phyloP scores from a whole-genome alignment of 1,140 invertebrate species.

The Trichonephila inaurata region DNA sequence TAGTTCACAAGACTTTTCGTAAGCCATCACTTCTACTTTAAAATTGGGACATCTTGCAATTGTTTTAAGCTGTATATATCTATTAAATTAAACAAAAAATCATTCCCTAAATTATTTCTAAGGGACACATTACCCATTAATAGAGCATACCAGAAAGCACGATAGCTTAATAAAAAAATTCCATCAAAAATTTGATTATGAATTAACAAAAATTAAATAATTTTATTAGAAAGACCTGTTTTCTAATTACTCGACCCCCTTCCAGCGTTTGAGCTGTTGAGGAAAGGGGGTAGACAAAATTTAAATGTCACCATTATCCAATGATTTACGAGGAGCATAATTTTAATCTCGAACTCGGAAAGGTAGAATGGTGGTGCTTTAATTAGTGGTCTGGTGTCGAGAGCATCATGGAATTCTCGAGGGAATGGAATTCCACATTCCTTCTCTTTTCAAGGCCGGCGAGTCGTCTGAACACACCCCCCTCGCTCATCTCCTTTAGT shows the following conservation, averaged over 20 bases:
- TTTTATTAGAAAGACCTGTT: neutral
- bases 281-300: neutral
- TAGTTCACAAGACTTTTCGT: no score
- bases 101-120: no score
- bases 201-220: no score
- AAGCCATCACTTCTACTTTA: no score
- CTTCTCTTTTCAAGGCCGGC: constrained; percentile 52
- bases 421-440: constrained; percentile 62
- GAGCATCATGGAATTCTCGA: constrained; percentile 15
- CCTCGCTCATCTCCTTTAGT: neutral
- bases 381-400: constrained; percentile 69
- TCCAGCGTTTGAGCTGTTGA: neutral
- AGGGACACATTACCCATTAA: no score
- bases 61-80: no score
- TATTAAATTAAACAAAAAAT: no score
- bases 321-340: constrained; percentile 61
- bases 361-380: constrained; percentile 61
- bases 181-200: no score
- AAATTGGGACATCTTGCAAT: no score
- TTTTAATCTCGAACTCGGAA: constrained; percentile 63
- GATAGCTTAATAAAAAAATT: no score
- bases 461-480: constrained; percentile 15
- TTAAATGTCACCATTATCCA: constrained; percentile 70
- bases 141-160: no score
- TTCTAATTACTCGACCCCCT: neutral